Evolutionary conservation across 2,888 invertebrate genomes (phyloP), one percentile per base, ranked within the genome.

Genomic region (Mimas tiliae): DNA sequence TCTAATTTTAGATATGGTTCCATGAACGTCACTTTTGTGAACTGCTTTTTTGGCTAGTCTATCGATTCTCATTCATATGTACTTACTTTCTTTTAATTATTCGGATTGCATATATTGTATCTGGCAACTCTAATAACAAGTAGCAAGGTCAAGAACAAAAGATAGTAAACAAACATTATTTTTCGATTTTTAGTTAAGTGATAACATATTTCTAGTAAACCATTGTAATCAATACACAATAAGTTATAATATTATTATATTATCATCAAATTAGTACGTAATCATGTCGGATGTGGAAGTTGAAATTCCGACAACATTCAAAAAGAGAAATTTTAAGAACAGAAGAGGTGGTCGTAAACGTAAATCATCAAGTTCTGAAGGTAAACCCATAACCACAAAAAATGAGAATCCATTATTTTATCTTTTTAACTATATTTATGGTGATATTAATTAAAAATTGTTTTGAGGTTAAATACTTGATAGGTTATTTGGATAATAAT

Each of bases 271-370:
- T 48, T 47, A 1, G 14, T 48, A 16, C 16, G n/a, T 21, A 0
- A 85, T 70, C 79, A 91, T 93, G 92, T 93, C 92, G 0, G 92
- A 93, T 69, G 83, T 67, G 7, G 93, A 92, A 75, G 78, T 87
- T 0, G 86, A 86, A 73, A 74, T 86, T 65, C 79, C 90, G 7
- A 75, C 86, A 9, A 88, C 88, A 14, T 97, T 97, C 81, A 96
- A 96, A 83, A 96, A 95, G 80, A 94, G 96, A 6, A 95, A 90
- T 79, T 85, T 95, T 2, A 94, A 94, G 69, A 95, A 94, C 63
- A 94, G 88, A 76, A 94, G 88, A 76, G 95, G 94, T 6, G 94
- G 94, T 0, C 89, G 96, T 62, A 95, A 95, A 85, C 94, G 96
- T 16, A 95, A 95, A 81, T 83, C 91, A 34, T 94, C 94, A 0